Evolutionary conservation across 2,797 vertebrate genomes (phyloP).

Genomic region (Acanthornis magna): DNA sequence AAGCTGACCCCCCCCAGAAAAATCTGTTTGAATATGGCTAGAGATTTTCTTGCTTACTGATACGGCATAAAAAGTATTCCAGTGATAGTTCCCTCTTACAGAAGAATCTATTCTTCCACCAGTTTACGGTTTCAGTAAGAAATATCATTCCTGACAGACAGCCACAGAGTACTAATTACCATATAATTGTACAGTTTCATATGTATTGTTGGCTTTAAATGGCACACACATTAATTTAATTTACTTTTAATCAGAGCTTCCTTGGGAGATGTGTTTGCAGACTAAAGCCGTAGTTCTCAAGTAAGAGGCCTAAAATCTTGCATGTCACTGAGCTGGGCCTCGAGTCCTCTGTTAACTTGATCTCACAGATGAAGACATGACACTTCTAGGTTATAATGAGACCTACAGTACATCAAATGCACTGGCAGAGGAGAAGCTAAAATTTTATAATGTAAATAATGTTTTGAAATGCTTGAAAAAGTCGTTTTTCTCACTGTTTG

Average conservation of each 20-base stretch:
- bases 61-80: background rate
- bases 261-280: constrained; percentile 2
- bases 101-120: background rate
- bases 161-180: background rate
- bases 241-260: constrained; percentile 9
- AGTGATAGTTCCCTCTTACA: background rate
- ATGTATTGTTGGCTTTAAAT: background rate
- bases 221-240: constrained; percentile 10
- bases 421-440: background rate
- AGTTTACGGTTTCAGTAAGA: background rate
- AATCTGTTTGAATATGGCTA: background rate
- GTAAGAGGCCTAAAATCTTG: background rate
- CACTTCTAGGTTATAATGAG: background rate
- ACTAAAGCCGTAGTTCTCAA: background rate
- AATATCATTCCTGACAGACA: background rate
- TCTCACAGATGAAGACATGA: background rate
- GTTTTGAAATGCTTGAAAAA: background rate
- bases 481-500: background rate
- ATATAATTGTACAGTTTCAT: background rate
- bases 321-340: background rate
- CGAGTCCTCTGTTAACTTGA: background rate
- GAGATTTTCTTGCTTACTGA: background rate
- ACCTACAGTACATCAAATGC: background rate
- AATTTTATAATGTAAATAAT: background rate
- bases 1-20: fast-evolving